Evolutionary conservation across 2,888 invertebrate genomes (phyloP).

Genomic region (Hermodice carunculata): DNA sequence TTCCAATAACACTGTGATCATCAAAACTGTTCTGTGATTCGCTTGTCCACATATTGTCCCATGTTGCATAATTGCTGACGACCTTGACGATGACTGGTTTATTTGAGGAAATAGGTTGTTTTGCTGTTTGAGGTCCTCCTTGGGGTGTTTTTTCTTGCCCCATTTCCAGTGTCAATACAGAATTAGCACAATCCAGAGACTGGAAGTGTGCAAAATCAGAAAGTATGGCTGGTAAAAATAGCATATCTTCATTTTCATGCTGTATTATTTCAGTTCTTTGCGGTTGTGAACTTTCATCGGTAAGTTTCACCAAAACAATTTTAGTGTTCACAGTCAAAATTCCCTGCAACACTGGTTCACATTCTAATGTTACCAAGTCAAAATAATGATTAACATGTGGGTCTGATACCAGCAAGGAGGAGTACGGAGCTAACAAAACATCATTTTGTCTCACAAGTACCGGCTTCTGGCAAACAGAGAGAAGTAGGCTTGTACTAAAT

Average conservation of each 20-base stretch:
- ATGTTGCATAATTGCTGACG: neutral
- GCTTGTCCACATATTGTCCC: no score
- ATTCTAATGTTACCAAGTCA: neutral
- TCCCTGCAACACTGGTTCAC: neutral
- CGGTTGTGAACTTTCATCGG: neutral
- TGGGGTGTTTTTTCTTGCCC: neutral
- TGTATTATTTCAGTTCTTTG: neutral
- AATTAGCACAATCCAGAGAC: neutral
- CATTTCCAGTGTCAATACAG: neutral
- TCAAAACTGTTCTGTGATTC: no score
- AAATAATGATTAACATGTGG: neutral
- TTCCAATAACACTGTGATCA: no score
- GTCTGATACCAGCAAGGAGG: neutral
- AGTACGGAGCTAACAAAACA: neutral
- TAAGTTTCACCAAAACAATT: neutral
- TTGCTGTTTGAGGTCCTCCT: no score
- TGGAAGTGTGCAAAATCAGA: neutral
- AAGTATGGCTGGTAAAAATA: neutral
- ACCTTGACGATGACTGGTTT: neutral
- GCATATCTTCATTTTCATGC: no score
- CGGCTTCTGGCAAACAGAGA: neutral
- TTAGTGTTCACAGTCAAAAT: neutral
- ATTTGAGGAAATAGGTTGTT: no score
- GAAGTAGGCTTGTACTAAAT: neutral
- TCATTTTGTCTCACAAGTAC: neutral